Percentiles rank a stretch among this genome's conserved stretches.
These are phyloP conservation scores for Channa argus DNA, from an alignment of 2,113 vertebrate species.

Conservation along the genomic window DNA sequence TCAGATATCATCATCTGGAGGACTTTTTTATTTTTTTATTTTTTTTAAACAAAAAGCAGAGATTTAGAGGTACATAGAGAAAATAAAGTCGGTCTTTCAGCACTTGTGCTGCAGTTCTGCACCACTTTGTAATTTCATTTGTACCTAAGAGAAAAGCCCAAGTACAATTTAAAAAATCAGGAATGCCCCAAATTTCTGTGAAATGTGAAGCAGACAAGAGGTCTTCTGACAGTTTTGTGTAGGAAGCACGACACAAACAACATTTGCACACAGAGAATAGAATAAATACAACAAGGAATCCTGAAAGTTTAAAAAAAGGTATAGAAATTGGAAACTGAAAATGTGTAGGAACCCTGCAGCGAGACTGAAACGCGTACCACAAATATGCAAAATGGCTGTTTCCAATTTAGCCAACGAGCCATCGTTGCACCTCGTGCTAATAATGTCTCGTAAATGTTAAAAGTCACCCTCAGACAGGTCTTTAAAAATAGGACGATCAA, in stretches of 20 bases:
- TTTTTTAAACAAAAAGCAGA: too few species aligned
- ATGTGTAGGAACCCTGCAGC: constrained; percentile 24
- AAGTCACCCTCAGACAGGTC: not conserved
- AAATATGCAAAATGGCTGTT: constrained; percentile 38
- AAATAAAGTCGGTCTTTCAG: too few species aligned
- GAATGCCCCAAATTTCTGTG: not conserved
- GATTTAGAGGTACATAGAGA: too few species aligned
- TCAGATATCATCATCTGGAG: too few species aligned
- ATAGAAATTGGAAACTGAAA: constrained; percentile 65
- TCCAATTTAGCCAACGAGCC: not conserved
- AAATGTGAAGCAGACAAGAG: not conserved
- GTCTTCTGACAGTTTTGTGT: constrained; percentile 4
- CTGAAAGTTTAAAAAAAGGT: constrained; percentile 23
- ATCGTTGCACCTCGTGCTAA: not conserved
- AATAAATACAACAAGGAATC: constrained; percentile 22
- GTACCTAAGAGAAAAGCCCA: too few species aligned
- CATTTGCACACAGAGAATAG: constrained; percentile 32
- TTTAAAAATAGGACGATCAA: not conserved
- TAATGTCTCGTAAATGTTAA: not conserved
- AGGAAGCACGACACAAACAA: constrained; percentile 7
- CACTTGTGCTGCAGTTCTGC: too few species aligned
- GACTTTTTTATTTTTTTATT: too few species aligned
- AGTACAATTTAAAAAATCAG: too few species aligned
- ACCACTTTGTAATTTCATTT: not conserved
- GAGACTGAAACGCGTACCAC: constrained; percentile 33